Conservation (phyloP, 2,113 vertebrate species). For the Pedetes capensis region DNA sequence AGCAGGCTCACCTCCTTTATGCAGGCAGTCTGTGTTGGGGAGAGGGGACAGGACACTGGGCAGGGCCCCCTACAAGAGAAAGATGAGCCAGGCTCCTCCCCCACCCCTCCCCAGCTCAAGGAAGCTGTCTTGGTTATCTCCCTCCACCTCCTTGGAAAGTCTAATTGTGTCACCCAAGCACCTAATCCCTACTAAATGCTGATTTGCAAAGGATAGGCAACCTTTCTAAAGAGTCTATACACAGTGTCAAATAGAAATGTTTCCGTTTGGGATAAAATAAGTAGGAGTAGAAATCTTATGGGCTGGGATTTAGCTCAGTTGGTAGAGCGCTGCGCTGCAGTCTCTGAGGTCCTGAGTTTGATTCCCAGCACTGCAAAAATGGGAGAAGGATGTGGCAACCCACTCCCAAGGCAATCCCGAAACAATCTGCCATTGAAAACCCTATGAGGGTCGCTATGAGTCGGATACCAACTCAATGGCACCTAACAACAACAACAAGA, state of each 20-base stretch:
- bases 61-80: constrained; percentile 49
- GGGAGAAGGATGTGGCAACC: too few species aligned
- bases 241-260: background rate
- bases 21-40: constrained; percentile 45
- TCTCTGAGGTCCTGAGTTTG: too few species aligned
- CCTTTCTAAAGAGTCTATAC: background rate
- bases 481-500: too few species aligned
- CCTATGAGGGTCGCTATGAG: too few species aligned
- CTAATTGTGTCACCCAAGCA: constrained; percentile 69
- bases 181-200: too few species aligned
- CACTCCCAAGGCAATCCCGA: too few species aligned
- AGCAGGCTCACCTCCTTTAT: constrained; percentile 40
- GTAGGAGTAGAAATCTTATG: background rate
- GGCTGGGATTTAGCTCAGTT: too few species aligned
- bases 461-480: too few species aligned
- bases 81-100: constrained; percentile 39
- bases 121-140: constrained; percentile 91
- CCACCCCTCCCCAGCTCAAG: constrained; percentile 75
- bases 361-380: too few species aligned
- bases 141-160: constrained; percentile 93
- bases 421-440: too few species aligned
- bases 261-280: background rate
- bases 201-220: too few species aligned
- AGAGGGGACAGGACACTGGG: constrained; percentile 7
- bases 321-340: too few species aligned